Conservation (phyloP, 2,797 vertebrate genomes). For the Peromyscus nudipes region DNA sequence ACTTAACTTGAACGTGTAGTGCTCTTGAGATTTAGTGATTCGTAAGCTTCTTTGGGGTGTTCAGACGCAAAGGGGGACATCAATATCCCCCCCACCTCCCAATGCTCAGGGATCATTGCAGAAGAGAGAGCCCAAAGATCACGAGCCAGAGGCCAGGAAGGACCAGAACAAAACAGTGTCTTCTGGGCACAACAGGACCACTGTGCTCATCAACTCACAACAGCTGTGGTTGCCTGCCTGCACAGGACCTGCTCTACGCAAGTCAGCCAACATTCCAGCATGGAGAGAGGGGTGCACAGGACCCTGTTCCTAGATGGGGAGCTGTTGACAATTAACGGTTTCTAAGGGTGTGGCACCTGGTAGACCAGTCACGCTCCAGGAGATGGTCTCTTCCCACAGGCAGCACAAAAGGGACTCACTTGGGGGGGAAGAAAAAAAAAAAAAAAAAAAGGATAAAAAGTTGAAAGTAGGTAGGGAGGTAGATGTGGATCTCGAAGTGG, state of each 20-base stretch:
- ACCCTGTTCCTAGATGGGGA: too few relatives aligned
- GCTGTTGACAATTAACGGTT: neutral
- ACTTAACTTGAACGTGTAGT: neutral
- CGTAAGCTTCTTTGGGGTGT: neutral
- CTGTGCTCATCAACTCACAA: neutral
- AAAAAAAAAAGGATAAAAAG: neutral
- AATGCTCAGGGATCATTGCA: neutral
- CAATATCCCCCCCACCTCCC: fast-evolving
- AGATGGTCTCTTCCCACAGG: neutral
- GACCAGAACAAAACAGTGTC: neutral
- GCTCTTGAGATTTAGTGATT: neutral
- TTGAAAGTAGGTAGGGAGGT: neutral
- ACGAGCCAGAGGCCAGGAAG: neutral
- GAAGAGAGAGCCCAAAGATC: neutral
- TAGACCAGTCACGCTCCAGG: neutral
- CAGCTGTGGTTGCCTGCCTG: neutral
- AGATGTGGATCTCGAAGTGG: neutral
- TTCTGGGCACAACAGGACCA: neutral
- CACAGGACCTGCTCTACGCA: neutral
- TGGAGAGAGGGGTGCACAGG: neutral
- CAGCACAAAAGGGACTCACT: neutral
- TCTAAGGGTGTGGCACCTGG: neutral
- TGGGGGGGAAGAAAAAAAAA: too few relatives aligned
- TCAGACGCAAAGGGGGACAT: neutral
- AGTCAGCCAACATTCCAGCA: neutral